phyloP scores from a whole-genome alignment of 2,888 invertebrate species.

The Cheilosia soror region DNA sequence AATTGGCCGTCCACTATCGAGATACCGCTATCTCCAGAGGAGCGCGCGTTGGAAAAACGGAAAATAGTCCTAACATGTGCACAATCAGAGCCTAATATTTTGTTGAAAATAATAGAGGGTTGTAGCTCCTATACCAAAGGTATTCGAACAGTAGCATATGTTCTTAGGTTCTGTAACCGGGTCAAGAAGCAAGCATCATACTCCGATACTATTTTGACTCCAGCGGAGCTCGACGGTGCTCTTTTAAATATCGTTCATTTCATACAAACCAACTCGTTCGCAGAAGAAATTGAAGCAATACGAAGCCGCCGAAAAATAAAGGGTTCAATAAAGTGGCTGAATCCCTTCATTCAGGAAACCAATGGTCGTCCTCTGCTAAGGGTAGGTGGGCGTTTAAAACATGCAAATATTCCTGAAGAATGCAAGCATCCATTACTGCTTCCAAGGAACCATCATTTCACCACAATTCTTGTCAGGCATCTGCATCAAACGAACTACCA shows the following conservation, averaged over 20 bases:
- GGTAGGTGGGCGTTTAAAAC: neutral
- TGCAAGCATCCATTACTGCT: neutral
- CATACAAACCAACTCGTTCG: neutral
- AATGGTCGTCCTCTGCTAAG: neutral
- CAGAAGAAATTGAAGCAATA: no score
- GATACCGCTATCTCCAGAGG: neutral
- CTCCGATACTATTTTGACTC: no score
- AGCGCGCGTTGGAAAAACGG: neutral
- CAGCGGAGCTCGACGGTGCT: no score
- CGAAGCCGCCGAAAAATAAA: neutral
- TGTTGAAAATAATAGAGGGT: no score
- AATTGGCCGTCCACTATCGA: neutral
- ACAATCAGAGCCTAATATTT: neutral
- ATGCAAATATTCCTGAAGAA: neutral
- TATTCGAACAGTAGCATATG: no score
- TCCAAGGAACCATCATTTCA: neutral
- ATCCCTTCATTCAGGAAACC: neutral
- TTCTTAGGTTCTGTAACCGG: no score
- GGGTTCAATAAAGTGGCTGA: neutral
- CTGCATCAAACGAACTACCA: neutral
- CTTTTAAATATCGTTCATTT: neutral
- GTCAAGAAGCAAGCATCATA: no score
- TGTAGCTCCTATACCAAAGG: no score
- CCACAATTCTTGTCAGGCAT: neutral
- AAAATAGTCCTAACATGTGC: neutral